Evolutionary conservation across 2,888 invertebrate genomes (phyloP).

Genomic region (Ypsolopha scabrella): DNA sequence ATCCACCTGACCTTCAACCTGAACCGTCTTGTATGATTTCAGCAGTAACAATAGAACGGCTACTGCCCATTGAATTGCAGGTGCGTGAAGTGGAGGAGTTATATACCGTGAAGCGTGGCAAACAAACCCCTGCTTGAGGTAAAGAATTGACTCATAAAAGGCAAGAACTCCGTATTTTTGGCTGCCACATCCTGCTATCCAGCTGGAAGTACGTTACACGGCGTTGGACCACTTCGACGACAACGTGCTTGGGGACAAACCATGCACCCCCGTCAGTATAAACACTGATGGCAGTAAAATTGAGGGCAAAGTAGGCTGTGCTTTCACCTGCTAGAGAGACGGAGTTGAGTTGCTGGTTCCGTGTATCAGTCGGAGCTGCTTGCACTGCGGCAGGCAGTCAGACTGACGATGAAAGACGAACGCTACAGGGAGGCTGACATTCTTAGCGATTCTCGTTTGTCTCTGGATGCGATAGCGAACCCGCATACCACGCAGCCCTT

Average conservation of each 20-base stretch:
- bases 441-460: not conserved
- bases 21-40: not conserved
- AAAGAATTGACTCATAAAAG: not conserved
- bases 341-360: not conserved
- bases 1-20: too few species aligned
- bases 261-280: not conserved
- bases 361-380: not conserved
- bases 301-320: too few species aligned
- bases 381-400: not conserved
- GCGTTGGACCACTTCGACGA: not conserved
- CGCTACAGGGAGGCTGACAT: not conserved
- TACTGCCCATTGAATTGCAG: too few species aligned
- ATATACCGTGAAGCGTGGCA: too few species aligned
- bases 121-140: not conserved
- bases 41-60: not conserved
- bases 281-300: not conserved
- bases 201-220: not conserved
- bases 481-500: not conserved
- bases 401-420: not conserved
- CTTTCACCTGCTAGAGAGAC: not conserved
- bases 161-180: not conserved
- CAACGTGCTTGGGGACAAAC: not conserved
- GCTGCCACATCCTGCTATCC: not conserved
- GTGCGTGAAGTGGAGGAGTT: not conserved
- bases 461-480: not conserved